These are phyloP conservation scores for Therioaphis trifolii DNA, from an alignment of 2,888 invertebrate species.

Conservation along the genomic window DNA sequence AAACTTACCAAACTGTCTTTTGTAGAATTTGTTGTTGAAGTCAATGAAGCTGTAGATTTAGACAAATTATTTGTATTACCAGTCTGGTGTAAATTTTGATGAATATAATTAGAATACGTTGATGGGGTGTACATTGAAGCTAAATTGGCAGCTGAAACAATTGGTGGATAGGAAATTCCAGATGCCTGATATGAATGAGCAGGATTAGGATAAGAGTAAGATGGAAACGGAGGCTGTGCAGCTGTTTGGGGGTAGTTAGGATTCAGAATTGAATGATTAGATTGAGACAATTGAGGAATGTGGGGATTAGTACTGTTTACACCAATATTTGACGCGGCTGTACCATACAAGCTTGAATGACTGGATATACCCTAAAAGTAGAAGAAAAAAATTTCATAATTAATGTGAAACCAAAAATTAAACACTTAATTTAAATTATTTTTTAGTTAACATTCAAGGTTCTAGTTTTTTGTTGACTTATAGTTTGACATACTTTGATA, in stretches of 20 bases:
- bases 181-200: constrained; percentile 56
- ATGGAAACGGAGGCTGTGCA: constrained; percentile 43
- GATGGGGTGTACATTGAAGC: constrained; percentile 60
- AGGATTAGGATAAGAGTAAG: constrained; percentile 53
- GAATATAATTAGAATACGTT: constrained; percentile 52
- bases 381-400: background rate
- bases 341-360: constrained; percentile 58
- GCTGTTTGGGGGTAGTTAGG: constrained; percentile 53
- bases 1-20: constrained; percentile 48
- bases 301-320: constrained; percentile 50
- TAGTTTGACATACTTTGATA: too few species aligned
- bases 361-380: constrained; percentile 44
- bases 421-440: background rate
- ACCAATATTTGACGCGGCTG: constrained; percentile 52
- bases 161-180: constrained; percentile 57
- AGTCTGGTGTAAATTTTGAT: constrained; percentile 57
- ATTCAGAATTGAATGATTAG: constrained; percentile 57
- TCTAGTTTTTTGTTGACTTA: too few species aligned
- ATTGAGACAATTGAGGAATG: constrained; percentile 60
- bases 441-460: too few species aligned
- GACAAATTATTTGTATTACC: constrained; percentile 51
- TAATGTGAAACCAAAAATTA: background rate
- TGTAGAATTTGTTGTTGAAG: constrained; percentile 53
- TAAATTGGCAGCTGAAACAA: constrained; percentile 53
- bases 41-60: constrained; percentile 49